Evolutionary conservation across 2,797 vertebrate genomes (phyloP), one percentile per base, ranked within the genome.

Genomic region (Hipposideros larvatus): DNA sequence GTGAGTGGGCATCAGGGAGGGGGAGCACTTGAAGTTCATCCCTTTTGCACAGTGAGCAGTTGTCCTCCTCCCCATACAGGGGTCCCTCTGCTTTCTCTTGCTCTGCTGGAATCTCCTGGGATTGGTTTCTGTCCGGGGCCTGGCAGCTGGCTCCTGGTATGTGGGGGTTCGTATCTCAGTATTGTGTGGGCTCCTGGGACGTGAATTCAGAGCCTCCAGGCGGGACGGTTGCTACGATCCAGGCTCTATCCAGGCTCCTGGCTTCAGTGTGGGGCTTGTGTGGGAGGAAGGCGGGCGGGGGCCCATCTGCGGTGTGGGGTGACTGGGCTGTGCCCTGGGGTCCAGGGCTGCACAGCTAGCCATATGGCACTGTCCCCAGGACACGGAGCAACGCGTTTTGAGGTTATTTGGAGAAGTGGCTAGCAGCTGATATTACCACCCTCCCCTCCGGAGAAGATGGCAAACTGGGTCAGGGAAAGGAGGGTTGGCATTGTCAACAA

Each of bases 11-110:
- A 4, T 41, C 0, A 0, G 4, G 11, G 34, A 31, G n/a, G 51
- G 24, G 37, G 18, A 7, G 3, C 5, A 0, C 28, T 34, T 57
- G n/a, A 18, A 0, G 13, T 0, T 15, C 51, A 26, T 19, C n/a
- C 7, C 0, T 1, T 26, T 0, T 48, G 46, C 11, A 7, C 18
- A 2, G 59, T 5, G 16, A 31, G 5, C 57, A 19, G 37, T 15
- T 61, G 24, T 3, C 11, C 59, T 0, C 21, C 57, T 24, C 22
- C 57, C 22, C 24, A 51, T 21, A 63, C 26, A 2, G 10, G 1
- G 16, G 13, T 28, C 48, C 43, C 43, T 28, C 73, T 21, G 37
- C 21, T 59, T 85, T 59, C 96, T 87, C 96, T 87, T 86, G 68
- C 74, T 1, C 0, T 2, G 26, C 61, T 22, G 48, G 59, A 14